Evolutionary conservation across 2,888 invertebrate genomes (phyloP), one percentile per base, ranked within the genome.

Genomic region (Saturnia pavonia): DNA sequence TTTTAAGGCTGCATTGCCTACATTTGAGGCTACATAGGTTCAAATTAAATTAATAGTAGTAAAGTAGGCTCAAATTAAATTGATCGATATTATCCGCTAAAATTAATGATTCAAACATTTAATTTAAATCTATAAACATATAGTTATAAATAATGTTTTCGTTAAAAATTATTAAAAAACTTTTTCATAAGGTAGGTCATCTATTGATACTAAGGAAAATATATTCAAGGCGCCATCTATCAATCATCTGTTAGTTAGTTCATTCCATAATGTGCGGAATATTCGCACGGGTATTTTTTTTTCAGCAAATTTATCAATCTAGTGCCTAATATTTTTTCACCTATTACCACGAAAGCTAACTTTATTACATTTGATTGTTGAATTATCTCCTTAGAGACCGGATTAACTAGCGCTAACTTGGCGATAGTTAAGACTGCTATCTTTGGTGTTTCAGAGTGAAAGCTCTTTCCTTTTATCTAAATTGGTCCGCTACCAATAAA

Each of bases 381-480:
- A 94, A 93, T 93, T 94, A 94, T 93, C 85, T 88, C 79, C 86
- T 85, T 85, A 85, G 88, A 84, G 86, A 86, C 84, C 88, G 92
- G 92, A 92, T 94, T 93, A 94, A 94, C 89, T 92, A 91, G 91
- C 91, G 92, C 93, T 93, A 94, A 94, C 91, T 94, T 92, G 92
- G 91, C 92, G 91, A 94, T 94, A 94, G 94, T 94, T 94, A 94
- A 93, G 93, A 91, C 91, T 89, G 87, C 91, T 92, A 92, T 93
- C 93, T 92, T 87, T 91, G 91, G 91, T 91, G 91, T 92, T 91
- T 89, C 92, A 90, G 91, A 88, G 89, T 86, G 87, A 90, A 91
- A 92, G 91, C 91, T 91, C 92, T 91, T 91, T 92, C 92, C 94
- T 94, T 94, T 94, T 94, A 94, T 94, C 94, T 94, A 94, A 94